Percentiles rank a stretch among this genome's conserved stretches.
phyloP scores from a whole-genome alignment of 2,888 invertebrate genomes.

The Drosophila lutescens region DNA sequence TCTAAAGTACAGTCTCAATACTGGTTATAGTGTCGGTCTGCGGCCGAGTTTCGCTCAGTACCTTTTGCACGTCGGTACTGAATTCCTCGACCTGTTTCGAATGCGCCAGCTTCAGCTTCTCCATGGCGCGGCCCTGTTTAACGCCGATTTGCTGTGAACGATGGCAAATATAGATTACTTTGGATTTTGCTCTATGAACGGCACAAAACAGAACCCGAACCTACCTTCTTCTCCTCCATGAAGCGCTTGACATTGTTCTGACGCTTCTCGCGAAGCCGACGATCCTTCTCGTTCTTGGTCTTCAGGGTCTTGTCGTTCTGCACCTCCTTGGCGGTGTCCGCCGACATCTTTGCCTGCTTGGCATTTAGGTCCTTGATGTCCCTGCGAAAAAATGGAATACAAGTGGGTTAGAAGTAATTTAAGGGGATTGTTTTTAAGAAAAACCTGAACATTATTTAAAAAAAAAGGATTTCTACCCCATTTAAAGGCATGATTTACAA shows the following conservation, averaged over 20 bases:
- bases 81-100: constrained; percentile 96
- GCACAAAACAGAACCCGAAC: not conserved
- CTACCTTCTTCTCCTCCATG: constrained; percentile 95
- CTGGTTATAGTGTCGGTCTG: constrained; percentile 80
- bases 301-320: constrained; percentile 97
- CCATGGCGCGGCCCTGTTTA: constrained; percentile 95
- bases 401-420: not conserved
- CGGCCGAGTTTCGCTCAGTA: constrained; percentile 84
- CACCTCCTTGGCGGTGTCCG: constrained; percentile 98
- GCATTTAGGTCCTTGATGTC: constrained; percentile 98
- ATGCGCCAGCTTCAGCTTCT: constrained; percentile 95
- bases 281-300: constrained; percentile 98
- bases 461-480: too few relatives aligned
- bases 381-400: constrained; percentile 83
- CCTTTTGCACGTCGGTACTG: constrained; percentile 93
- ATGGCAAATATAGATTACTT: not conserved
- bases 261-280: constrained; percentile 96
- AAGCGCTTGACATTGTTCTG: constrained; percentile 99
- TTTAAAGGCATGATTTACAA: too few relatives aligned
- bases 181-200: not conserved
- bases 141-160: constrained; percentile 88
- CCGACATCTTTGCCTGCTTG: constrained; percentile 97
- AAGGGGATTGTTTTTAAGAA: too few relatives aligned
- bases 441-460: too few relatives aligned
- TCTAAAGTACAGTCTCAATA: constrained; percentile 84